phyloP scores from a whole-genome alignment of 2,113 vertebrate species.

The Ammodytes marinus region DNA sequence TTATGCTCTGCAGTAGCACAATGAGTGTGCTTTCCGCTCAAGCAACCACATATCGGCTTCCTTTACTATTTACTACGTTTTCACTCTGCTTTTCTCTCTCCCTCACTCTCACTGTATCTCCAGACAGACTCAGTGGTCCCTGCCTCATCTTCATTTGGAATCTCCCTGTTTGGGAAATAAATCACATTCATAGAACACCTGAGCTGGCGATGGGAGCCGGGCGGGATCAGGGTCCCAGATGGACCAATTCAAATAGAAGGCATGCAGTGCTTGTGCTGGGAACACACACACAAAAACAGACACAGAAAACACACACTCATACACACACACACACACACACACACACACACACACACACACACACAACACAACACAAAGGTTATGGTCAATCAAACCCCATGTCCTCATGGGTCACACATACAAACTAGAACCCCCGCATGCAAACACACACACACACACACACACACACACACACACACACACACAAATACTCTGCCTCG shows the following conservation, averaged over 20 bases:
- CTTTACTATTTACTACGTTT: conserved; percentile 35
- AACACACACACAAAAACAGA: conserved; percentile 14
- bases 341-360: conserved; percentile 12
- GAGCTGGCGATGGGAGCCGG: conserved; percentile 63
- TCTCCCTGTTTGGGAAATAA: conserved; percentile 76
- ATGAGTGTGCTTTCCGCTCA: conserved; percentile 48
- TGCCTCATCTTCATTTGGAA: conserved; percentile 74
- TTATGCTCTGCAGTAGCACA: conserved; percentile 22
- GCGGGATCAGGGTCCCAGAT: conserved; percentile 76
- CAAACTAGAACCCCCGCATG: conserved; percentile 45
- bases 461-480: conserved; percentile 15
- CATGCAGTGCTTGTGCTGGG: conserved; percentile 59
- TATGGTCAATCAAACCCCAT: conserved; percentile 70
- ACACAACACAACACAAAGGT: conserved; percentile 56
- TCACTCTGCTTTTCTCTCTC: conserved; percentile 20
- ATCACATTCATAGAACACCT: conserved; percentile 84
- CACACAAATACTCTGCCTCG: conserved; percentile 1
- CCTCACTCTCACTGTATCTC: conserved; percentile 38
- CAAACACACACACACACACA: conserved; percentile 34
- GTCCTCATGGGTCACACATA: conserved; percentile 59
- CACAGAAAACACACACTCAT: not conserved
- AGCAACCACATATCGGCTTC: conserved; percentile 25
- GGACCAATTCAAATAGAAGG: conserved; percentile 76
- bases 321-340: conserved; percentile 20
- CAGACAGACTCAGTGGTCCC: conserved; percentile 36